phyloP scores from a whole-genome alignment of 2,797 vertebrate species.

The Onychomys arenicola region DNA sequence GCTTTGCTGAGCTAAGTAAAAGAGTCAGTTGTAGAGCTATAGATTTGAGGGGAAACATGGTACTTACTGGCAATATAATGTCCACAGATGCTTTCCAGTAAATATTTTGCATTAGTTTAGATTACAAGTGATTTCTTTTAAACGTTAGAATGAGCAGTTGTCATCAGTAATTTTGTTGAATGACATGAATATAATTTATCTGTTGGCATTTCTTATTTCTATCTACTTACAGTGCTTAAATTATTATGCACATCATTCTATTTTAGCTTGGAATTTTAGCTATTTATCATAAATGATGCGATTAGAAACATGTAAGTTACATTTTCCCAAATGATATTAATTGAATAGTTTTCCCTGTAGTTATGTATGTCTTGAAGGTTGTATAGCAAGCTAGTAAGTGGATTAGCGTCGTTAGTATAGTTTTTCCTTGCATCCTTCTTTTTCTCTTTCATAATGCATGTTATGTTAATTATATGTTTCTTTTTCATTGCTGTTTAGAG shows the following conservation, averaged over 20 bases:
- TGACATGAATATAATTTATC: constrained; percentile 37
- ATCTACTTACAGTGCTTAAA: constrained; percentile 9
- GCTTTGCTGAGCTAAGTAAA: constrained; percentile 53
- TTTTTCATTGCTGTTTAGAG: constrained; percentile 88
- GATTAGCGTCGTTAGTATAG: constrained; percentile 9
- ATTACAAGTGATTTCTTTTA: constrained; percentile 64
- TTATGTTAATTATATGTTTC: constrained; percentile 45
- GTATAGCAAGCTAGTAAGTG: constrained; percentile 19
- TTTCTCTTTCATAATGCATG: constrained; percentile 39
- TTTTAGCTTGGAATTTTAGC: constrained; percentile 57
- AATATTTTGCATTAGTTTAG: constrained; percentile 58
- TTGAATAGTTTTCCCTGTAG: constrained; percentile 49
- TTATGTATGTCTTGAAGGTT: constrained; percentile 7
- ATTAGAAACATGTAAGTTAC: constrained; percentile 14
- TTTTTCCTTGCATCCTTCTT: neutral
- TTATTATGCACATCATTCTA: constrained; percentile 33
- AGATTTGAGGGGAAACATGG: neutral
- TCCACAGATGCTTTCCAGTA: neutral
- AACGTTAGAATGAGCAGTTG: constrained; percentile 54
- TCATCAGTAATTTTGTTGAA: constrained; percentile 63
- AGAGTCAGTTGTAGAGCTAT: constrained; percentile 22
- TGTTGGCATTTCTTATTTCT: constrained; percentile 35
- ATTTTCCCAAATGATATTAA: constrained; percentile 44
- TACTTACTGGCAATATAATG: neutral
- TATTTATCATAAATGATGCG: constrained; percentile 43